Evolutionary conservation across 2,797 vertebrate species (phyloP).

Genomic region (Ispidina picta): DNA sequence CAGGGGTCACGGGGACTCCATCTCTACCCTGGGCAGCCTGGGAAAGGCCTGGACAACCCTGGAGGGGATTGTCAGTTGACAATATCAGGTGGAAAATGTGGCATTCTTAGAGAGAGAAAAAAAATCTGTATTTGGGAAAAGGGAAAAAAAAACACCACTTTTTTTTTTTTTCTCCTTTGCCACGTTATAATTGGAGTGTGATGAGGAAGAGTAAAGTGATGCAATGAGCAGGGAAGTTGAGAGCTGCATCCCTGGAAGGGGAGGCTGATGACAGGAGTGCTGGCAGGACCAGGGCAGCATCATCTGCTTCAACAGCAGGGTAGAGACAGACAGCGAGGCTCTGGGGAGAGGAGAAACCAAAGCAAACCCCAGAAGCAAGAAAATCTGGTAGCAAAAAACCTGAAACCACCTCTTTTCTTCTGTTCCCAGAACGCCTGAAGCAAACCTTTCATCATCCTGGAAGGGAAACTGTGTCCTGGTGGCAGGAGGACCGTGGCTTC

Average conservation of each 20-base stretch:
- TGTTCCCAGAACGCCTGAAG: not conserved
- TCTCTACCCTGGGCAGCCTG: no score
- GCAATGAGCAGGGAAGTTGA: not conserved
- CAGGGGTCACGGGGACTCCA: no score
- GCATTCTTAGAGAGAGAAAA: not conserved
- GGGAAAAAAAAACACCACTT: not conserved
- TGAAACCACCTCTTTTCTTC: not conserved
- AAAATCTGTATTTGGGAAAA: not conserved
- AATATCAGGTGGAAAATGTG: not conserved
- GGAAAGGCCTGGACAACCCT: no score
- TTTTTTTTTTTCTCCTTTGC: not conserved
- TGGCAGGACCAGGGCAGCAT: not conserved
- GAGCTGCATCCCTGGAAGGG: not conserved
- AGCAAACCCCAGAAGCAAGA: not conserved
- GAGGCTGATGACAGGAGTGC: not conserved
- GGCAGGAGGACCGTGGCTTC: not conserved
- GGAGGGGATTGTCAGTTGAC: not conserved
- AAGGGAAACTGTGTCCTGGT: fast-evolving
- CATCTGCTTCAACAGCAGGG: not conserved
- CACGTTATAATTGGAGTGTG: not conserved
- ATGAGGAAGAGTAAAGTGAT: not conserved
- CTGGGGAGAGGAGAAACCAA: not conserved
- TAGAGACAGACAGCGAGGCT: not conserved
- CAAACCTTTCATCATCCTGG: not conserved
- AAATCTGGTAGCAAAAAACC: not conserved